phyloP scores from a whole-genome alignment of 2,113 vertebrate genomes.

The Cavia aperea region DNA sequence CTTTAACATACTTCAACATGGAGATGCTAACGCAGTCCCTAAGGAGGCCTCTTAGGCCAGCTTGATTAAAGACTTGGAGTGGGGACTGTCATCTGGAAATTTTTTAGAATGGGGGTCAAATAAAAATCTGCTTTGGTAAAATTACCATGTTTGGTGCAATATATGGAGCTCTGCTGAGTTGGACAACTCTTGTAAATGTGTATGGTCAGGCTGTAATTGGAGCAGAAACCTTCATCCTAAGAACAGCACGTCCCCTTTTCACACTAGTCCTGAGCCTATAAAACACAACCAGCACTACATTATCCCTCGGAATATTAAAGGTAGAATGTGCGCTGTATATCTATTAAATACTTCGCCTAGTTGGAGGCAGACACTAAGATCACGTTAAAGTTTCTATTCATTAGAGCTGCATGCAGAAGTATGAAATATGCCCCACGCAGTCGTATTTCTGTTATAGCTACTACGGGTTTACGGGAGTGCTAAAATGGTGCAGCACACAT shows the following conservation, averaged over 20 bases:
- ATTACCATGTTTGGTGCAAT: not conserved
- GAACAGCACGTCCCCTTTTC: not conserved
- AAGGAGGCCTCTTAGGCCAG: not conserved
- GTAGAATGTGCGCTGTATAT: conserved; percentile 1
- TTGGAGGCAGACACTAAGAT: conserved; percentile 40
- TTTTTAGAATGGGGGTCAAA: no score
- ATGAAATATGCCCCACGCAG: conserved; percentile 68
- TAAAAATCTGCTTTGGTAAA: not conserved
- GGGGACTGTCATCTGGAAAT: not conserved
- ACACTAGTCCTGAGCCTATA: not conserved
- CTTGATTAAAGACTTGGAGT: not conserved
- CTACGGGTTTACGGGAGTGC: conserved; percentile 72
- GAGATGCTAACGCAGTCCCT: not conserved
- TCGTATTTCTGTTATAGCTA: conserved; percentile 72
- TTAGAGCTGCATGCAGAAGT: conserved; percentile 60
- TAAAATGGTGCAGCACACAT: conserved; percentile 71
- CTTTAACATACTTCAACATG: not conserved
- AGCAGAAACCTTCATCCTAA: not conserved
- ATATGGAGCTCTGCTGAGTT: not conserved
- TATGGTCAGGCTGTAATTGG: not conserved
- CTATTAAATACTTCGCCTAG: conserved; percentile 52
- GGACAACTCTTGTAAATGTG: not conserved
- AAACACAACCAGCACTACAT: not conserved
- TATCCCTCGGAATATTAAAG: conserved; percentile 40
- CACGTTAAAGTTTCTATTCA: conserved; percentile 19